Base-by-base conservation (phyloP, 2,888 invertebrate species). In the Pheosia gnoma region DNA sequence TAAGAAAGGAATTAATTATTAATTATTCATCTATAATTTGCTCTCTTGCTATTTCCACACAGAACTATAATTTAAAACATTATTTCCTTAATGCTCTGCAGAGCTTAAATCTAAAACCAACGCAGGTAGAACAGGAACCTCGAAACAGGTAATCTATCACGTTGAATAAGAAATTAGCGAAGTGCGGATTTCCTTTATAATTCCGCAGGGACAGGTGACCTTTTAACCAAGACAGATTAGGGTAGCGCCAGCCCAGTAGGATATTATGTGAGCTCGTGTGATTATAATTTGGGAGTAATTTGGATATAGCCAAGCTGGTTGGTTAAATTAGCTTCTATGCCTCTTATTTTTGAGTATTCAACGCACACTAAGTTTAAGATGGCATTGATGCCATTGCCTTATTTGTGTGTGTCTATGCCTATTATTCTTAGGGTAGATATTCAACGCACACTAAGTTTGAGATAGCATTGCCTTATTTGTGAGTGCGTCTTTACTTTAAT, bases 191-290 rank as follows among this genome's bases (percentile, higher is more conserved):
- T 53, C 60, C 68, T 63, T 60, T 72, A 72, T 61, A 68, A 68
- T 66, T 68, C 70, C 66, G 43, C 57, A 54, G 62, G 58, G 72
- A 72, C 71, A 72, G 69, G 72, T 72, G 70, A 72, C 72, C 70
- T 71, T 62, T 68, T 64, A 59, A 60, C 56, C 37, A 64, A 72
- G 67, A 73, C 64, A 65, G 67, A 70, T 73, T 73, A 68, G 63
- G 70, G 64, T 68, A 59, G 45, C 25, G 54, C 4, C 56, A 4
- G 4, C 53, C 4, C 37, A 5, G 47, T 36, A 37, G 25, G 10
- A 37, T 47, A 57, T 57, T 47, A 57, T 49, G 43, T 58, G 13
- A 36, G 57, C 36, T 36, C n/a, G 39, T 36, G 25, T 57, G 57
- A 57, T 43, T 57, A 55, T 57, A 45, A 11, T 41, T 36, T 13